These are phyloP conservation scores for Arremon brunneinucha DNA, from an alignment of 2,797 vertebrate genomes.

Conservation along the genomic window DNA sequence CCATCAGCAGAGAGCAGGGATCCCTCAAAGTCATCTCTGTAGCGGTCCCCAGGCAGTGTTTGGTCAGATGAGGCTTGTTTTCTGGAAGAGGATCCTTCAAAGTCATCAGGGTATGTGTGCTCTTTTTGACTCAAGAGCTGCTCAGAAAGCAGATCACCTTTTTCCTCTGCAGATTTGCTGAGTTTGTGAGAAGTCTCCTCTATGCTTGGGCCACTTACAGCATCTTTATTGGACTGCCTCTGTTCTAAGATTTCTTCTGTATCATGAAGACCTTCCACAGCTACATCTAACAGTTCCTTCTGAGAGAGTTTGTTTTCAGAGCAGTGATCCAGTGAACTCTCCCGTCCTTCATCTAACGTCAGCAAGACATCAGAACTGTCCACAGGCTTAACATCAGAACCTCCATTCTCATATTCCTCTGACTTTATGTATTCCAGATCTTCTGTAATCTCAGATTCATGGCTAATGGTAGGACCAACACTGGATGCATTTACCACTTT, in stretches of 20 bases:
- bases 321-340: constrained; percentile 32
- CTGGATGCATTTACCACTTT: constrained; percentile 39
- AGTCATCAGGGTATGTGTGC: constrained; percentile 69
- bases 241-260: constrained; percentile 43
- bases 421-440: constrained; percentile 71
- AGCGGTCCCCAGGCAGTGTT: constrained; percentile 24
- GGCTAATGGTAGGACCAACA: constrained; percentile 57
- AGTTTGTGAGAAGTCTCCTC: constrained; percentile 8
- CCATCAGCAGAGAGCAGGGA: constrained; percentile 66
- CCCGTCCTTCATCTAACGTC: constrained; percentile 67
- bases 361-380: constrained; percentile 74
- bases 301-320: not conserved
- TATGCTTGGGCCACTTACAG: not conserved
- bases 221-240: constrained; percentile 3
- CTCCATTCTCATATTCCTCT: constrained; percentile 55
- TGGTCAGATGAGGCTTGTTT: constrained; percentile 65
- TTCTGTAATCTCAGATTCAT: constrained; percentile 77
- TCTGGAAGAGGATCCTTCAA: constrained; percentile 70
- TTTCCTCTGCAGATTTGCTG: constrained; percentile 46
- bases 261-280: constrained; percentile 15
- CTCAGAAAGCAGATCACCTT: constrained; percentile 48
- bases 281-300: not conserved
- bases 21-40: constrained; percentile 81
- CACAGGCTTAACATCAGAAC: constrained; percentile 22
- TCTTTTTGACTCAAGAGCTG: constrained; percentile 48